These are phyloP conservation scores for Embiotoca jacksoni DNA, from an alignment of 2,113 vertebrate species.

Conservation along the genomic window DNA sequence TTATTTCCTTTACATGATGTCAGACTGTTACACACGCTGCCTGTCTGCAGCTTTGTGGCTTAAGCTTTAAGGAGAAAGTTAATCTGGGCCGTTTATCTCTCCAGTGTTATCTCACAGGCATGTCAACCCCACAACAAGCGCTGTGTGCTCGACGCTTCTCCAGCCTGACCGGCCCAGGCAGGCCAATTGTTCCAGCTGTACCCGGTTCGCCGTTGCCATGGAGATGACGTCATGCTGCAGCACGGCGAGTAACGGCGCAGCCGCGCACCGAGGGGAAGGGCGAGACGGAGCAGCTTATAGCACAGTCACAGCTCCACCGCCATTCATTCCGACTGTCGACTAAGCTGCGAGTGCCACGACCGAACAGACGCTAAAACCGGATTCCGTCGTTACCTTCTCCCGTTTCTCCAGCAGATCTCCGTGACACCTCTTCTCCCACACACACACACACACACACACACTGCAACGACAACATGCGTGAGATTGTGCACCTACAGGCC, in stretches of 20 bases:
- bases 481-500: slow-evolving; percentile 80
- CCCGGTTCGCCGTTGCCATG: slow-evolving; percentile 71
- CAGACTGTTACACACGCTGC: neutral
- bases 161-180: neutral
- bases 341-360: slow-evolving; percentile 8
- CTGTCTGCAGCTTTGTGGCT: too few relatives aligned
- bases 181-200: slow-evolving; percentile 40
- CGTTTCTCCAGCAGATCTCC: slow-evolving; percentile 13
- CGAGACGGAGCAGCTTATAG: neutral
- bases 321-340: slow-evolving; percentile 48
- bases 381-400: neutral
- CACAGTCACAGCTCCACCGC: slow-evolving; percentile 22
- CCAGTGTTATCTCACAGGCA: neutral
- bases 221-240: slow-evolving; percentile 79
- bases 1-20: neutral
- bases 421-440: neutral
- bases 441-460: neutral
- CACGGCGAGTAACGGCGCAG: slow-evolving; percentile 57
- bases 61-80: too few relatives aligned
- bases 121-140: neutral
- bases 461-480: slow-evolving; percentile 72
- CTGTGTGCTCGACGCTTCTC: neutral
- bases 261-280: slow-evolving; percentile 26
- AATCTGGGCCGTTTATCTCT: neutral
- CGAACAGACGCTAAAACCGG: neutral